Evolutionary conservation across 2,888 invertebrate genomes (phyloP), one percentile per base, ranked within the genome.

Genomic region (Plagiodera versicolora): DNA sequence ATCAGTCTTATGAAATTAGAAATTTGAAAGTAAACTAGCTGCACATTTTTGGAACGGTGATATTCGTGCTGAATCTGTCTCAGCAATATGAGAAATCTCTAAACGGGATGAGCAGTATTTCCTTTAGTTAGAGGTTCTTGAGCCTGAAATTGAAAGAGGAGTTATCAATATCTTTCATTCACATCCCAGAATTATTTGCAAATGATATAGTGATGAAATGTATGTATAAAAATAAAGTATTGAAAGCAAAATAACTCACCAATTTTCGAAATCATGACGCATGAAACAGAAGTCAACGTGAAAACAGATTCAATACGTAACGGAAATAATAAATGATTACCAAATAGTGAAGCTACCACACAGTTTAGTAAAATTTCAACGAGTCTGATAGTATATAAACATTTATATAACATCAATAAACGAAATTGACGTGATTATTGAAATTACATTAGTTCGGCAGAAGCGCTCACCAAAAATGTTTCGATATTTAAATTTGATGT

Each of bases 101-200:
- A 91, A 84, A 91, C 91, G 83, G 89, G 90, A 77, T 91, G 90
- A 81, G 89, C 89, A 79, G 89, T 89, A 79, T 89, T 89, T 76
- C 89, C 87, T 80, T 87, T 87, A 74, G 89, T 92, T 79, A 92
- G 86, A 70, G 92, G 92, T 83, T 91, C 89, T 83, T 89, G 89
- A 76, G 89, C 90, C 92, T 92, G 86, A 11, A 86, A 87, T 78
- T n/a, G 46, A 50, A 58, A 57, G 54, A 16, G 18, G 16, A 56
- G 58, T 57, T 51, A 18, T 6, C 3, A 24, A 24, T 24, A 24
- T 5, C 24, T 24, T 24, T 6, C 6, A 24, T 6, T 5, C 6
- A 24, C 24, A 24, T 24, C 6, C 24, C 24, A 24, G 24, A 24
- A 24, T 24, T 24, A 24, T 24, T 24, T 24, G 3, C 4, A 24